Evolutionary conservation across 2,797 vertebrate genomes (phyloP), one percentile per base, ranked within the genome.

Genomic region (Balearica regulorum): DNA sequence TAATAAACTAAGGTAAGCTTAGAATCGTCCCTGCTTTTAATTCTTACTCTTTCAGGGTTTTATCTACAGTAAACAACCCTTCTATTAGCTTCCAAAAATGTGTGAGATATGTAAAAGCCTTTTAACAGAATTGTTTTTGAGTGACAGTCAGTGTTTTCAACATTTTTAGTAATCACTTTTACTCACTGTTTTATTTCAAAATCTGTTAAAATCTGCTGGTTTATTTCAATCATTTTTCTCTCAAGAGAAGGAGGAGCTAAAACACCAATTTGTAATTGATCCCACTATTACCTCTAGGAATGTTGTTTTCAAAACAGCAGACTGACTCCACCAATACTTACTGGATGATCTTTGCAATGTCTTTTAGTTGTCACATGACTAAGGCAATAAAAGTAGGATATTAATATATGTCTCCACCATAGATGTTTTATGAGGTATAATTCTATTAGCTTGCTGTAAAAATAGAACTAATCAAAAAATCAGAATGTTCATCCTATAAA

Each of bases 101-200:
- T 78, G 16, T 84, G 86, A 97, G 91, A 92, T 94, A 79, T 64
- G 64, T 90, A 97, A 97, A 97, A 96, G 76, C 29, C 70, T 97
- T 93, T 97, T 95, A 97, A 86, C 64, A 94, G 84, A 94, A 90
- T 78, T 91, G 68, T 33, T 94, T 96, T 95, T 93, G 94, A 96
- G 96, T 93, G 86, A 83, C 83, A 87, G 51, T 82, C 91, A 60
- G 73, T 91, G 84, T 76, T 97, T 97, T 85, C 92, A 94, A 93
- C 83, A 84, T 93, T 96, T 96, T 97, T 90, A 83, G 72, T 87
- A 93, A 96, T 95, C 82, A 94, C 39, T 97, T 95, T 93, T 95
- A 86, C 66, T 95, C 76, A 87, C 82, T 80, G 65, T 81, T 96
- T 94, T 96, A 72, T 83, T 92, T 78, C 73, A 72, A 91, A 94